Evolutionary conservation across 2,113 vertebrate genomes (phyloP), one percentile per base, ranked within the genome.

Genomic region (Menura novaehollandiae): DNA sequence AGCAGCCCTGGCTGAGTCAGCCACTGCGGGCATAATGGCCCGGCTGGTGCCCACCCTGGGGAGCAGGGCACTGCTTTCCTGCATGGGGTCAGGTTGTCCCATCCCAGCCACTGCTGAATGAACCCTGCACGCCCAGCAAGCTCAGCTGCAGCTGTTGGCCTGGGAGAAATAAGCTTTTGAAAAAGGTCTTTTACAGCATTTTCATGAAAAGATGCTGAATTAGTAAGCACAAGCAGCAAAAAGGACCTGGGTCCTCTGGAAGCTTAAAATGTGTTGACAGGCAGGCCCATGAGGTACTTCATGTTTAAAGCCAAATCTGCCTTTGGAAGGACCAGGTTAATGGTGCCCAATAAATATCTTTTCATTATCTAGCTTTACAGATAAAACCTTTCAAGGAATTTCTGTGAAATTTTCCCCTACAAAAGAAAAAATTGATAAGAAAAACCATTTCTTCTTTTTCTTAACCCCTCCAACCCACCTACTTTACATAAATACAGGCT

Each of bases 51-150:
- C 46, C 4, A 26, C 14, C 43, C 12, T 1, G 43, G 30, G 16
- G 7, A 47, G 68, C 33, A 1, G 41, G 37, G 33, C 28, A 2
- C 27, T 3, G 3, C 62, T 17, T 12, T 17, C 68, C 37, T 4
- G 2, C 4, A 0, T 0, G 3, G 17, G 33, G 6, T 23, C 46
- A 7, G 3, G 1, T 24, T 27, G n/a, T 5, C 30, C 1, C 53
- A 35, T 17, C 7, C 10, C 77, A 9, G 35, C 11, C 53, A 1
- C 58, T 8, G 37, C 69, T 8, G 2, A 4, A 11, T 4, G 11
- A 74, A 1, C 17, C 39, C 23, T 5, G n/a, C 23, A 0, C 0
- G 0, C 30, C 26, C 12, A 3, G 23, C 0, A 0, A 77, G 24
- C 58, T 86, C 17, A 0, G 23, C n/a, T 22, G 23, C 44, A 10